Conservation (phyloP, 2,797 vertebrate species). For the Vultur gryphus region DNA sequence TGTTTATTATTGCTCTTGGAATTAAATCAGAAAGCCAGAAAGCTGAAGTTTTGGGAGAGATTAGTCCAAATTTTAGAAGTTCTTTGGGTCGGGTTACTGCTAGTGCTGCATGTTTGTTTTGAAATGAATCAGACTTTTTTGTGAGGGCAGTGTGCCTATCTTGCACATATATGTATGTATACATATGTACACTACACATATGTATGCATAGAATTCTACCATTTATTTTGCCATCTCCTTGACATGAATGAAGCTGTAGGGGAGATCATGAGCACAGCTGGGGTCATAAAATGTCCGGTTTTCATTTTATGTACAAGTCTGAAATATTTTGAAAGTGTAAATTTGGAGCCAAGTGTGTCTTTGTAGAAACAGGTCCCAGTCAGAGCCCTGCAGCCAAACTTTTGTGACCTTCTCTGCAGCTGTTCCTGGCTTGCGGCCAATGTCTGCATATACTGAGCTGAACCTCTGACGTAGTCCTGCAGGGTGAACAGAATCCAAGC, state of each 20-base stretch:
- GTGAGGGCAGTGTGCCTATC: neutral
- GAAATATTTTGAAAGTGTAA: neutral
- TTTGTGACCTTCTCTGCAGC: neutral
- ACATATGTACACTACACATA: too few species aligned
- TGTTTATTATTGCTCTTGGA: conserved; percentile 61
- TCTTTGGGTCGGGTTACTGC: neutral
- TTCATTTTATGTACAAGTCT: neutral
- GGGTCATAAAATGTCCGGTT: neutral
- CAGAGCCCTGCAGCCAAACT: neutral
- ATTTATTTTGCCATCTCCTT: neutral
- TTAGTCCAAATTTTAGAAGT: conserved; percentile 4
- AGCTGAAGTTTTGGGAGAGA: conserved; percentile 43
- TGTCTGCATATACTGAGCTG: neutral
- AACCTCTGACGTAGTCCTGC: neutral
- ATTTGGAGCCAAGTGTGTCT: neutral
- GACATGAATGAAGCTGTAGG: neutral
- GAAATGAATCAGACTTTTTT: neutral
- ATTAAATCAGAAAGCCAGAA: conserved; percentile 60
- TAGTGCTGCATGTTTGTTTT: neutral
- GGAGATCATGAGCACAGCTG: neutral
- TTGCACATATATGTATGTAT: neutral
- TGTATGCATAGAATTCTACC: neutral
- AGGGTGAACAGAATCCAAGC: neutral
- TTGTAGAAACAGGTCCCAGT: neutral
- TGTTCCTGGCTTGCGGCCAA: accelerated